A percentile compares a stretch with the other conserved stretches of the same genome.
These are phyloP conservation scores for Uria lomvia DNA, from an alignment of 2,113 vertebrate genomes.

Conservation along the genomic window DNA sequence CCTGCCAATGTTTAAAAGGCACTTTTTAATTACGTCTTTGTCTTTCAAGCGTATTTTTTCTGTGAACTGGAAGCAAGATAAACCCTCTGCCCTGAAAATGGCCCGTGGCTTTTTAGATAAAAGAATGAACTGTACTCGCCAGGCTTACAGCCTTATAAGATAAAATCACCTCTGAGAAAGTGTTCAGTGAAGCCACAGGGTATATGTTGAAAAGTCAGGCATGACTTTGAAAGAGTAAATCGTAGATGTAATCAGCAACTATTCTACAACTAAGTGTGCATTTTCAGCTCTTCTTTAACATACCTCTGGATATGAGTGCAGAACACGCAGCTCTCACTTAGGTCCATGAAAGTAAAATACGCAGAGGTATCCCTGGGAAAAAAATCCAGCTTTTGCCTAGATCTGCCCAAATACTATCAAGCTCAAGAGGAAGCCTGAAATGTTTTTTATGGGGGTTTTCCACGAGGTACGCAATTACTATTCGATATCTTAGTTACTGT, in stretches of 20 bases:
- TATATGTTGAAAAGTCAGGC: neutral
- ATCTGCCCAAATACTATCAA: neutral
- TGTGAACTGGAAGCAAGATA: neutral
- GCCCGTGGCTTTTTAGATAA: neutral
- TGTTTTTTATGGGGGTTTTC: neutral
- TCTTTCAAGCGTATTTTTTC: neutral
- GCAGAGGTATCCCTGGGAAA: neutral
- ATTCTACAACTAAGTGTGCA: neutral
- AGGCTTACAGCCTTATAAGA: neutral
- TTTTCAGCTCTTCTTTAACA: neutral
- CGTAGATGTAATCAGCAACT: neutral
- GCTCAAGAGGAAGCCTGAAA: neutral
- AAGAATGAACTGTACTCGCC: neutral
- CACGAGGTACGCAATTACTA: neutral
- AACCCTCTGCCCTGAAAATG: neutral
- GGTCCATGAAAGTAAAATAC: neutral
- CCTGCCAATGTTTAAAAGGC: neutral
- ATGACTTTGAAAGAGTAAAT: neutral
- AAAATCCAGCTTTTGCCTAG: neutral
- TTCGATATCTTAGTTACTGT: neutral
- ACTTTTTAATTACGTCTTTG: neutral
- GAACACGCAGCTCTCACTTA: neutral
- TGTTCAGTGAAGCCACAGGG: neutral
- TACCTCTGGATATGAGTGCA: neutral
- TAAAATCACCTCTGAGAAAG: neutral